Conservation (phyloP, 2,888 invertebrate genomes). For the Caenorhabditis afra region DNA sequence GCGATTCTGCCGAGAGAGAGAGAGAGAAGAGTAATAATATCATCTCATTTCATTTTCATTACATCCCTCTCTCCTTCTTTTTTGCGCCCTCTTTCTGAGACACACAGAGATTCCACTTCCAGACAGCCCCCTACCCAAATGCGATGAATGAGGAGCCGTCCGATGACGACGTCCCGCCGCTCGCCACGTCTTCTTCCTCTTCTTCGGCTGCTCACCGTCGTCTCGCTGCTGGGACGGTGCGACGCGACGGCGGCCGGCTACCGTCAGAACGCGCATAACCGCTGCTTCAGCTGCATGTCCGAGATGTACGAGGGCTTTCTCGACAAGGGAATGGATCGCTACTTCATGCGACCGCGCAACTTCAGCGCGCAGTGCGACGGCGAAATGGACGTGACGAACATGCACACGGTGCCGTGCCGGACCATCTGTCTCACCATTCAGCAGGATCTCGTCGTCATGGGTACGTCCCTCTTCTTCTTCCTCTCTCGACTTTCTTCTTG, state of each 20-base stretch:
- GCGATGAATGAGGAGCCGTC: conserved; percentile 46
- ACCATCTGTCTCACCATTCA: conserved; percentile 79
- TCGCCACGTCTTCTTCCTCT: conserved; percentile 8
- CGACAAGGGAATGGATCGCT: conserved; percentile 71
- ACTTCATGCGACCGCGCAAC: conserved; percentile 77
- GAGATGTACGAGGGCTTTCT: conserved; percentile 75
- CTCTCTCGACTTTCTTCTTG: no score
- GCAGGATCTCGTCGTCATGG: conserved; percentile 78
- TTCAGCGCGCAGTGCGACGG: conserved; percentile 78
- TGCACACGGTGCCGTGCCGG: conserved; percentile 72
- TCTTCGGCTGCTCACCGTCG: conserved; percentile 4
- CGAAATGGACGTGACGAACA: conserved; percentile 63
- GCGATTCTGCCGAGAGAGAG: conserved; percentile 14
- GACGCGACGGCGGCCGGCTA: conserved; percentile 14
- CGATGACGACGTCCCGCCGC: conserved; percentile 25
- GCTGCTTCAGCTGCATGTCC: conserved; percentile 79
- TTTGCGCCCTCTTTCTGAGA: background rate
- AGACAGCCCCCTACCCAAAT: conserved; percentile 26
- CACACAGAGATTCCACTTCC: background rate
- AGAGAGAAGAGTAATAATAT: conserved; percentile 25
- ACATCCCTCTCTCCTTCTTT: background rate
- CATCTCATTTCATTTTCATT: conserved; percentile 4
- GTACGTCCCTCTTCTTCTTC: no score
- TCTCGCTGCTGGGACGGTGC: no score
- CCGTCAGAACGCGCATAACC: conserved; percentile 62